Evolutionary conservation across 2,113 vertebrate species (phyloP), one percentile per base, ranked within the genome.

Genomic region (Clarias macrocephalus): DNA sequence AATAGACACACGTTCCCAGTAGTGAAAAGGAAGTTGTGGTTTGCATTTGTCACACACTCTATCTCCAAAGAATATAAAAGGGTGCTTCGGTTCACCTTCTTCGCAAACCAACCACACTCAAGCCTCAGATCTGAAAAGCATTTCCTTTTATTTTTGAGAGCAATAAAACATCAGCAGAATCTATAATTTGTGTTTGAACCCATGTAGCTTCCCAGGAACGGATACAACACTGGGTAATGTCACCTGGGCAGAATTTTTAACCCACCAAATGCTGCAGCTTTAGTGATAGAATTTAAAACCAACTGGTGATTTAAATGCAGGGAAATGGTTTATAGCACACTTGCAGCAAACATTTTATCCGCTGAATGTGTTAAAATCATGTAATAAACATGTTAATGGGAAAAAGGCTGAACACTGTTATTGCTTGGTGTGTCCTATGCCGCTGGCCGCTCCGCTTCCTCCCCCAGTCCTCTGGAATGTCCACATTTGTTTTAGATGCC

Each of bases 401-500:
- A 10, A 37, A 60, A 54, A 33, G 37, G 42, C 13, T 65, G n/a
- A 25, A 52, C 25, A 57, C 52, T 23, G 54, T 54, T 82, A 54
- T 83, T 30, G 76, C 52, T 57, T 62, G 80, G 57, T 5, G 0
- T 62, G 57, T 81, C 80, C 80, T 30, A 42, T 30, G 37, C 30
- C 30, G 15, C 80, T 33, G 80, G 15, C 21, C 9, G 5, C 30
- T 85, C 18, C 59, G 11, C 79, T 80, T 72, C 84, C 70, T 83
- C 57, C 84, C 73, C 76, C 80, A 33, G 72, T 25, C 65, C 65
- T 16, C 56, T 73, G 87, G 89, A 90, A 90, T 88, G 89, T 84
- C 66, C 86, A 90, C 89, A 90, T 90, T 90, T 90, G 89, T 86
- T 90, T 90, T 88, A 89, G 79, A 89, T 82, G 87, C 85, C 88